These are phyloP conservation scores for Lepidochitona cinerea DNA, from an alignment of 2,888 invertebrate species.

Conservation along the genomic window DNA sequence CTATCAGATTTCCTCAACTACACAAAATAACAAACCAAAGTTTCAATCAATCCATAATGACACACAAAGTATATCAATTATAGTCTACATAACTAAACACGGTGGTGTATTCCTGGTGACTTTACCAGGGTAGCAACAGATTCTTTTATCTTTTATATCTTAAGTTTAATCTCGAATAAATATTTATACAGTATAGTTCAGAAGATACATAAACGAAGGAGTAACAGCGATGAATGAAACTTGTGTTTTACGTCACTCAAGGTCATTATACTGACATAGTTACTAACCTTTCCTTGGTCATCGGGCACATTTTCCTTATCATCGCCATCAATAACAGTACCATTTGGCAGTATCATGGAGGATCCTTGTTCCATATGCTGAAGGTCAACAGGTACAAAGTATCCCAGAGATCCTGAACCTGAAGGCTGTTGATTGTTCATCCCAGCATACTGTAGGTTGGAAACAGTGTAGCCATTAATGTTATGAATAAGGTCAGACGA, in stretches of 20 bases:
- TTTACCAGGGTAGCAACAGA: too few relatives aligned
- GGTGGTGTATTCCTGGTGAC: too few relatives aligned
- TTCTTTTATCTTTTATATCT: too few relatives aligned
- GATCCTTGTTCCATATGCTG: not conserved
- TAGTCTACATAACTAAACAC: too few relatives aligned
- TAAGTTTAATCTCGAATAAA: too few relatives aligned
- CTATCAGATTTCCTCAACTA: slow-evolving; percentile 47
- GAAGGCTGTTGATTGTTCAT: not conserved
- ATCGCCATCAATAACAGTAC: not conserved
- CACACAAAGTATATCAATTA: too few relatives aligned
- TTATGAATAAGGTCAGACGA: not conserved
- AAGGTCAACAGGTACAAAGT: not conserved
- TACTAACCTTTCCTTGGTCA: not conserved
- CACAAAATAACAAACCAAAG: not conserved
- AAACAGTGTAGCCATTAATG: not conserved
- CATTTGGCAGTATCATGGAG: not conserved
- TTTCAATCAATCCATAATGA: too few relatives aligned
- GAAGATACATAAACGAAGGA: too few relatives aligned
- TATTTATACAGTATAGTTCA: too few relatives aligned
- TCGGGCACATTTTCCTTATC: not conserved
- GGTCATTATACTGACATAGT: not conserved
- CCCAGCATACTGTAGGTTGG: not conserved
- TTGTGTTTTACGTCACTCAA: not conserved
- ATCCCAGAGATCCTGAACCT: not conserved
- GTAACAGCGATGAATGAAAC: too few relatives aligned